phyloP scores from a whole-genome alignment of 2,113 vertebrate genomes.

The Periophthalmus modestus region DNA sequence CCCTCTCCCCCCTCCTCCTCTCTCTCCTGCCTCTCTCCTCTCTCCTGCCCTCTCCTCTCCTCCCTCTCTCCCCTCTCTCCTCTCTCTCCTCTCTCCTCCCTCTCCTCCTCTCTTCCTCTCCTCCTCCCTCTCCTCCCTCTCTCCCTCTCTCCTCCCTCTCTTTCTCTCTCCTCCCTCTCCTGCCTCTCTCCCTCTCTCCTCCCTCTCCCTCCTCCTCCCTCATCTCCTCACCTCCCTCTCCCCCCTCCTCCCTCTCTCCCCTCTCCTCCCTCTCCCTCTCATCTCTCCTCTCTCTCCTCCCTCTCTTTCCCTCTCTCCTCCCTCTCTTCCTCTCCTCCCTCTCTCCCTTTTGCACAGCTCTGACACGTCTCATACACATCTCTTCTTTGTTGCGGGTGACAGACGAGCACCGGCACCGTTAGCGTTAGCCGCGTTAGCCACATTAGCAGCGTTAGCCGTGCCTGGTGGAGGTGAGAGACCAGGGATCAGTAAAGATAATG shows the following conservation, averaged over 20 bases:
- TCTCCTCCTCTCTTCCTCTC: too few species aligned
- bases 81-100: too few species aligned
- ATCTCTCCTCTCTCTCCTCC: not conserved
- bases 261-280: not conserved
- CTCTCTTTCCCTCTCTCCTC: too few species aligned
- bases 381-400: constrained; percentile 2
- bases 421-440: not conserved
- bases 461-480: constrained; percentile 43
- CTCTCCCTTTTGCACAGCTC: constrained; percentile 74
- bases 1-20: too few species aligned
- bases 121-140: too few species aligned
- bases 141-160: too few species aligned
- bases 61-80: too few species aligned
- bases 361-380: constrained; percentile 30
- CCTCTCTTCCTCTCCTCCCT: constrained; percentile 28
- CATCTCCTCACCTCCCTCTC: not conserved
- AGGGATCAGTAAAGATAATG: constrained; percentile 34
- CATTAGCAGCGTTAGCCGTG: not conserved
- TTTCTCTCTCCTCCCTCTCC: too few species aligned
- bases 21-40: too few species aligned
- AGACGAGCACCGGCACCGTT: constrained; percentile 31
- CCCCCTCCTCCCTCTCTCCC: not conserved
- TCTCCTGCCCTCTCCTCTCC: too few species aligned
- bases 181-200: not conserved
- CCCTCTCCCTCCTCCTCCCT: not conserved